A percentile compares a stretch with the other conserved stretches of the same genome.
Evolutionary conservation across 2,113 vertebrate genomes (phyloP).

Genomic region (Oceanites oceanicus): DNA sequence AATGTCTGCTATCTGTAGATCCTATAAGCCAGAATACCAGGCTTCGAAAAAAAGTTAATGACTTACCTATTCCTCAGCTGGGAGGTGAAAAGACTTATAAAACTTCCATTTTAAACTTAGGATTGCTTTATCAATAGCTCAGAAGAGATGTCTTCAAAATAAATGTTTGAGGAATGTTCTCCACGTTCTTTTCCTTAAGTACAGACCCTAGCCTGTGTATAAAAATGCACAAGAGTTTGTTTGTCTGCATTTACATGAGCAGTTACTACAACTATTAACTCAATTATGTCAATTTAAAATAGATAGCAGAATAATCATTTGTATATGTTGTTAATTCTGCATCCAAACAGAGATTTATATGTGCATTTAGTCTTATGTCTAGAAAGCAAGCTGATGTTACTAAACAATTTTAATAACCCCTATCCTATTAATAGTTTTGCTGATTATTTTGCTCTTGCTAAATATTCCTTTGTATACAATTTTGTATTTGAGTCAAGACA

Average conservation of each 20-base stretch:
- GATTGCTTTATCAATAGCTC: background rate
- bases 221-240: background rate
- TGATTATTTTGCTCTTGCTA: background rate
- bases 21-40: background rate
- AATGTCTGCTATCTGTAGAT: background rate
- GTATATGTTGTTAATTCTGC: background rate
- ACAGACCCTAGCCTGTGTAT: accelerated
- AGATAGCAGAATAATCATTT: background rate
- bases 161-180: background rate
- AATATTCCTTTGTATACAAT: background rate
- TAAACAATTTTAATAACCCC: background rate
- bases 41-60: background rate
- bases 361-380: background rate
- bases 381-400: background rate
- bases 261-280: background rate
- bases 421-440: background rate
- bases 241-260: background rate
- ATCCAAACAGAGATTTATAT: background rate
- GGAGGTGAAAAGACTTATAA: background rate
- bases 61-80: background rate
- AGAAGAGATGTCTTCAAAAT: background rate
- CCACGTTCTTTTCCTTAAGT: background rate
- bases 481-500: background rate
- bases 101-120: background rate
- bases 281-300: background rate